Conservation (phyloP, 2,113 vertebrate genomes). For the Psophia crepitans region DNA sequence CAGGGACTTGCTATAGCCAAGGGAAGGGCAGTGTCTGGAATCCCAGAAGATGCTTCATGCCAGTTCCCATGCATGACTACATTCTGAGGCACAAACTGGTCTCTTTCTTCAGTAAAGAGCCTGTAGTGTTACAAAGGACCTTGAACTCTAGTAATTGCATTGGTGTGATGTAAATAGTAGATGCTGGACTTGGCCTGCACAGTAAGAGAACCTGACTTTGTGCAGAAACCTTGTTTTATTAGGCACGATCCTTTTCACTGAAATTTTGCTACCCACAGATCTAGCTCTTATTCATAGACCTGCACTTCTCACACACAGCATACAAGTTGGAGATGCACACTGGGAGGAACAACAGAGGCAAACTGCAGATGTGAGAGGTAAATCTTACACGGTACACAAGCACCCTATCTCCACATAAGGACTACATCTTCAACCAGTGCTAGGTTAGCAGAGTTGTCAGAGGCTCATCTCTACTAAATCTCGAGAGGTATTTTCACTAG, state of each 20-base stretch:
- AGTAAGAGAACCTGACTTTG: background rate
- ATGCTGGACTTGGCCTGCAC: background rate
- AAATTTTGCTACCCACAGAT: background rate
- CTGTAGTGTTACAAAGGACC: background rate
- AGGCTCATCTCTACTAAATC: background rate
- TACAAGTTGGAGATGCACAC: background rate
- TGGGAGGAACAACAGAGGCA: background rate
- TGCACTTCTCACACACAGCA: background rate
- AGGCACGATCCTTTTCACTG: background rate
- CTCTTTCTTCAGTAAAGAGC: background rate
- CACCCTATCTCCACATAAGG: background rate
- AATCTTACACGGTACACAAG: background rate
- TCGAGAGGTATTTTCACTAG: background rate
- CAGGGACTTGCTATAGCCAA: rapidly evolving
- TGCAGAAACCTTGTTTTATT: background rate
- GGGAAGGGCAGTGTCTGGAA: background rate
- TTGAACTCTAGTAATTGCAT: background rate
- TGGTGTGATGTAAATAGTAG: background rate
- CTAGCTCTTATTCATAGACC: background rate
- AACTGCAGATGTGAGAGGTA: background rate
- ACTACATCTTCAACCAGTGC: background rate
- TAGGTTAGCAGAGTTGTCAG: background rate
- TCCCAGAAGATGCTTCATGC: background rate
- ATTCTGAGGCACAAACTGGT: background rate
- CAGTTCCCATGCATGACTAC: background rate